These are phyloP conservation scores for Heptranchias perlo DNA, from an alignment of 2,113 vertebrate genomes.

Conservation along the genomic window DNA sequence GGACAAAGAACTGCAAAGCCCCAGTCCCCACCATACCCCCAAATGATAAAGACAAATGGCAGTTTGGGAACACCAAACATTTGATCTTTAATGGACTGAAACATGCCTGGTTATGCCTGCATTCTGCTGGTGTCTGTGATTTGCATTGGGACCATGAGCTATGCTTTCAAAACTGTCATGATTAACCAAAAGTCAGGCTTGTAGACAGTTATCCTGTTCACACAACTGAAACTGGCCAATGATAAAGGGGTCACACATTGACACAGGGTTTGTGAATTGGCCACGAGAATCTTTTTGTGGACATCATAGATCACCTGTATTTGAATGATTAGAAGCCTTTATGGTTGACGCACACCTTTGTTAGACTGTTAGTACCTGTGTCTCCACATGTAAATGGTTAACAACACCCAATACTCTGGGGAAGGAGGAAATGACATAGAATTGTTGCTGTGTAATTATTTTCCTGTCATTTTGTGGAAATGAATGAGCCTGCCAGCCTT, in stretches of 20 bases:
- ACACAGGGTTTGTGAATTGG: not conserved
- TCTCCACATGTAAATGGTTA: not conserved
- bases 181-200: not conserved
- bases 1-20: not conserved
- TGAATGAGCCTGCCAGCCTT: not conserved
- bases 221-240: not conserved
- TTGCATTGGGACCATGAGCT: not conserved
- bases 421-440: not conserved
- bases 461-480: conserved; percentile 2
- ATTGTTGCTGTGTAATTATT: conserved; percentile 21
- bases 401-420: not conserved
- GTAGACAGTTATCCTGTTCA: not conserved
- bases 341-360: not conserved
- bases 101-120: not conserved
- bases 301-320: not conserved
- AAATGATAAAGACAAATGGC: not conserved
- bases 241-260: not conserved
- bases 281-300: not conserved
- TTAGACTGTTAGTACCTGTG: not conserved
- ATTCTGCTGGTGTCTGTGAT: not conserved
- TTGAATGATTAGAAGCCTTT: not conserved
- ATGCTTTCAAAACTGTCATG: not conserved
- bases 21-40: not conserved
- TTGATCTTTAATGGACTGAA: not conserved
- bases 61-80: not conserved